A percentile compares a stretch with the other conserved stretches of the same genome.
phyloP scores from a whole-genome alignment of 2,797 vertebrate species.

The Toxotes lorentzi region DNA sequence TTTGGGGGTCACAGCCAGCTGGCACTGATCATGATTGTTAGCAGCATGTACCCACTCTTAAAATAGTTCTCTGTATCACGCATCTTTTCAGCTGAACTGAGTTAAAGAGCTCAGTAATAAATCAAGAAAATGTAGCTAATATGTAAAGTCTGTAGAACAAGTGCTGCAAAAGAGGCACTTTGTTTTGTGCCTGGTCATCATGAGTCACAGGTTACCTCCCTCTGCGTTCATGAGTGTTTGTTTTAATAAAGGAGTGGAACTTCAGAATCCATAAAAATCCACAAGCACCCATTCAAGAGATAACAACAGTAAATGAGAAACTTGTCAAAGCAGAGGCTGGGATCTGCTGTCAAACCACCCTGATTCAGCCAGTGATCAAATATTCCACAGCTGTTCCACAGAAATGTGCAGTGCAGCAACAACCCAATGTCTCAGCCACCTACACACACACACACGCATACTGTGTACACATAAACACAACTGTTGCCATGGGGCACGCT shows the following conservation, averaged over 20 bases:
- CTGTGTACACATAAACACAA: slow-evolving; percentile 12
- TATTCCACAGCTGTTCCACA: slow-evolving; percentile 63
- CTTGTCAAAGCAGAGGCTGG: slow-evolving; percentile 3
- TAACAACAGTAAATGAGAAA: background rate
- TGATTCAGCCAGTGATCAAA: slow-evolving; percentile 36
- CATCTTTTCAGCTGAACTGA: slow-evolving; percentile 2
- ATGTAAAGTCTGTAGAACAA: background rate
- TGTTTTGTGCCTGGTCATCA: background rate
- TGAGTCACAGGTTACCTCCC: background rate
- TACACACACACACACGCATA: background rate
- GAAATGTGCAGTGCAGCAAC: slow-evolving; percentile 55
- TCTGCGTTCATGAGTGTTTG: background rate
- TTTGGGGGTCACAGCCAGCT: slow-evolving; percentile 1
- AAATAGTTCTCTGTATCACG: background rate
- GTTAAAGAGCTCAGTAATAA: background rate
- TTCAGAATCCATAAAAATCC: background rate
- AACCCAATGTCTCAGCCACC: slow-evolving; percentile 14
- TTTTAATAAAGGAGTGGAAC: background rate
- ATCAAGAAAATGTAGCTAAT: background rate
- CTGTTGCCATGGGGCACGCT: slow-evolving; percentile 23
- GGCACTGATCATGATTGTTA: slow-evolving; percentile 30
- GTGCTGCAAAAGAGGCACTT: background rate
- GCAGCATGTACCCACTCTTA: slow-evolving; percentile 19
- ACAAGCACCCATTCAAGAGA: background rate
- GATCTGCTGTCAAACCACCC: slow-evolving; percentile 13